phyloP scores from a whole-genome alignment of 2,888 invertebrate species.

The Pseudococcus viburni region DNA sequence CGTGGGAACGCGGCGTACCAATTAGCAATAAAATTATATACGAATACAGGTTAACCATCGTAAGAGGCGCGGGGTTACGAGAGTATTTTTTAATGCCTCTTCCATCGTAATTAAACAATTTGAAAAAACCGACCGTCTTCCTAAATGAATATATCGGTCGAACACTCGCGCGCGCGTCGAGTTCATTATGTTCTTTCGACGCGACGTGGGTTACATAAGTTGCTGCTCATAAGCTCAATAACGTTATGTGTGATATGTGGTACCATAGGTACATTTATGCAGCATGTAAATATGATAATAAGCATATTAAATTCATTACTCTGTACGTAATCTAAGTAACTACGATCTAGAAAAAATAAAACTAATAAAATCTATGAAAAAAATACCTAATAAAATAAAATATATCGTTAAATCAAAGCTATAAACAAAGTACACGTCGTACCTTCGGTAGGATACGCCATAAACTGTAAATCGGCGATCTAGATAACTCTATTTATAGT shows the following conservation, averaged over 20 bases:
- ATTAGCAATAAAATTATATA: constrained; percentile 21
- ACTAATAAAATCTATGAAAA: neutral
- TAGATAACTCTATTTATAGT: constrained; percentile 29
- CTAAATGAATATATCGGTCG: constrained; percentile 31
- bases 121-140: neutral
- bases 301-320: neutral
- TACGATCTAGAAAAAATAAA: neutral
- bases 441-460: constrained; percentile 63
- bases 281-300: neutral
- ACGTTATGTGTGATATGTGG: neutral
- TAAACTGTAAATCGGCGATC: constrained; percentile 44
- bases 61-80: neutral
- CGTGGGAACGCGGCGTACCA: constrained; percentile 35
- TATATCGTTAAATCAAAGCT: constrained; percentile 15
- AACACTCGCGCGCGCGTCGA: neutral
- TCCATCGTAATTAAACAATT: constrained; percentile 27
- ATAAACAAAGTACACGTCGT: constrained; percentile 51
- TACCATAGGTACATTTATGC: neutral
- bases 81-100: constrained; percentile 10
- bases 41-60: constrained; percentile 27
- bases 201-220: neutral
- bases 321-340: neutral
- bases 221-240: neutral
- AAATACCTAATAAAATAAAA: neutral
- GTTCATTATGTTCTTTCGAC: neutral